Evolutionary conservation across 2,888 invertebrate species (phyloP).

Genomic region (Cordylochernes scorpioides): DNA sequence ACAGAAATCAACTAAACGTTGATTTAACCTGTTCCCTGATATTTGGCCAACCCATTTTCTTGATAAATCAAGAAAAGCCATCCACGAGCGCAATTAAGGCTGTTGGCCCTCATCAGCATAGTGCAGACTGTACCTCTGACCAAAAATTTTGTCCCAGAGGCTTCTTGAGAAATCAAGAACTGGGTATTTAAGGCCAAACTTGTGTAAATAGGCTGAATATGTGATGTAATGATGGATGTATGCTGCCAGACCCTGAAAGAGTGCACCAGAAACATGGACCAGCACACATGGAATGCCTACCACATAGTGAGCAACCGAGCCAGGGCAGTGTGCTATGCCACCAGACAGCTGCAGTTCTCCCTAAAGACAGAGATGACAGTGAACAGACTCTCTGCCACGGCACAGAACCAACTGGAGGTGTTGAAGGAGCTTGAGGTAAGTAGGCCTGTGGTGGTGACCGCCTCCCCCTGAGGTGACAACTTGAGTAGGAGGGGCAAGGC

Average conservation of each 20-base stretch:
- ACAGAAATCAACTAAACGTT: too few species aligned
- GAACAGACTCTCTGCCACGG: conserved; percentile 32
- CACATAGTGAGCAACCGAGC: conserved; percentile 38
- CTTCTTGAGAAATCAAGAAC: too few species aligned
- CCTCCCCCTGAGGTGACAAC: conserved; percentile 5
- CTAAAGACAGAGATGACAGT: conserved; percentile 36
- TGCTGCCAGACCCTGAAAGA: conserved; percentile 26
- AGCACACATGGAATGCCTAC: conserved; percentile 39
- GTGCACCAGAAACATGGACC: conserved; percentile 36
- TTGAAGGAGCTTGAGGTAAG: conserved; percentile 23
- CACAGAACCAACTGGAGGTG: conserved; percentile 26
- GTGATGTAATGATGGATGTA: conserved; percentile 3
- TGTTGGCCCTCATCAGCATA: too few species aligned
- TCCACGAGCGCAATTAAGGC: too few species aligned
- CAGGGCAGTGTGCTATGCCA: conserved; percentile 36
- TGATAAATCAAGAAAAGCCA: too few species aligned
- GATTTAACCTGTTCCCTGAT: too few species aligned
- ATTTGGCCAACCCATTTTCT: too few species aligned
- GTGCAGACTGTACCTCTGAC: too few species aligned
- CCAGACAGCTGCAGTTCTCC: conserved; percentile 35
- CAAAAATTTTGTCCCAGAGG: too few species aligned
- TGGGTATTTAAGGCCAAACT: too few species aligned
- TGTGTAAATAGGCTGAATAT: too few species aligned
- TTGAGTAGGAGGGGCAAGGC: conserved; percentile 25
- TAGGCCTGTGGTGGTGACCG: not conserved